Percentiles rank a stretch among this genome's conserved stretches.
These are phyloP conservation scores for Hofmannophila pseudospretella DNA, from an alignment of 2,888 invertebrate genomes.

Conservation along the genomic window DNA sequence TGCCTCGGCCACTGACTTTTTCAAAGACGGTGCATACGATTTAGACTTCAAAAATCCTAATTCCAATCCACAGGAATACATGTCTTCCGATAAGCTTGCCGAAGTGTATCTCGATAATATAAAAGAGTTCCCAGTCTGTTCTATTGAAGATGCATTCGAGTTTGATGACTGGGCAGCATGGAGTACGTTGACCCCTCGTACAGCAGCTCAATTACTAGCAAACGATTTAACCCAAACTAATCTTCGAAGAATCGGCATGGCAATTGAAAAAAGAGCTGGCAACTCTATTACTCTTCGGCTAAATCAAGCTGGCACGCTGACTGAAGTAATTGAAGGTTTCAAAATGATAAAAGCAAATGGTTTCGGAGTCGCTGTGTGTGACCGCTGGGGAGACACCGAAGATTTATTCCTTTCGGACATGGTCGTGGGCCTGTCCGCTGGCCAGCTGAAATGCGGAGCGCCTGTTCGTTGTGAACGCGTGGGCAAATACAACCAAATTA, in stretches of 20 bases:
- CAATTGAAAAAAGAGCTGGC: slow-evolving; percentile 96
- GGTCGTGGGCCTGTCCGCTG: slow-evolving; percentile 97
- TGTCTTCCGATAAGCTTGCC: slow-evolving; percentile 89
- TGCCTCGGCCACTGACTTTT: slow-evolving; percentile 97
- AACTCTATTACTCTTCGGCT: slow-evolving; percentile 95
- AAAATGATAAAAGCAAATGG: slow-evolving; percentile 96
- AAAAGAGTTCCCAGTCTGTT: slow-evolving; percentile 92
- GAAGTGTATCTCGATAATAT: slow-evolving; percentile 93
- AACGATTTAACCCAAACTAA: slow-evolving; percentile 97
- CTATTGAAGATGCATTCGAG: slow-evolving; percentile 98
- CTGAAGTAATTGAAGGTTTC: slow-evolving; percentile 96
- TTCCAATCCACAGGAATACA: slow-evolving; percentile 89
- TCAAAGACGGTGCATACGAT: slow-evolving; percentile 91
- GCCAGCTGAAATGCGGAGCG: slow-evolving; percentile 98
- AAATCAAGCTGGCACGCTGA: slow-evolving; percentile 97
- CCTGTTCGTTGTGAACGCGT: slow-evolving; percentile 97
- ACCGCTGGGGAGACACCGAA: slow-evolving; percentile 96
- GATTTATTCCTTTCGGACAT: slow-evolving; percentile 98
- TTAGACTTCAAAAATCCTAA: slow-evolving; percentile 98
- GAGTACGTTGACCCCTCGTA: slow-evolving; percentile 84
- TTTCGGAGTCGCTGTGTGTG: slow-evolving; percentile 82
- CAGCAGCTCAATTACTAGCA: slow-evolving; percentile 88
- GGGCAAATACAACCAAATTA: slow-evolving; percentile 98
- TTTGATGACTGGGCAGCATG: slow-evolving; percentile 99
- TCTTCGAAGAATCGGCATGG: slow-evolving; percentile 91